A percentile compares a stretch with the other conserved stretches of the same genome.
phyloP scores from a whole-genome alignment of 92 coral and sea anemone genomes.

The Palythoa grandis region DNA sequence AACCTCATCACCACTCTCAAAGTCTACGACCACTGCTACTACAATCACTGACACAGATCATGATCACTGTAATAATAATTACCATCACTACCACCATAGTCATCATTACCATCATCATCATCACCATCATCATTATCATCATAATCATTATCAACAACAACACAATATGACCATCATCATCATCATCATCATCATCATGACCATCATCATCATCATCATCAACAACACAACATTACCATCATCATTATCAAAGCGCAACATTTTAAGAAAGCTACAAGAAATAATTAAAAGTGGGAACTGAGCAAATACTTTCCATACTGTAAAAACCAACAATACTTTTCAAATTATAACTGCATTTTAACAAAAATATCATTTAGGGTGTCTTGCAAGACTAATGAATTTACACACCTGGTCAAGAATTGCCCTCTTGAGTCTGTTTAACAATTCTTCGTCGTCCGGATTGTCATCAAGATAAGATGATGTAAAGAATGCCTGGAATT shows the following conservation, averaged over 20 bases:
- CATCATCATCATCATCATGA: neutral
- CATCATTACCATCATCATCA: neutral
- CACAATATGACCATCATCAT: neutral
- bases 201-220: neutral
- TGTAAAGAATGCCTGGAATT: constrained; percentile 78
- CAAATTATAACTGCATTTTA: too few species aligned
- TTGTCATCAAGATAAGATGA: constrained; percentile 76
- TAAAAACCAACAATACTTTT: too few species aligned
- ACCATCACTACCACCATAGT: neutral
- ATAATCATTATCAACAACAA: too few species aligned
- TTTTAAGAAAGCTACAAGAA: too few species aligned
- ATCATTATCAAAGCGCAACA: neutral
- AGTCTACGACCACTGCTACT: too few species aligned
- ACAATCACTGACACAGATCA: too few species aligned
- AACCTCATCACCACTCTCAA: neutral
- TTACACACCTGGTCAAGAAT: constrained; percentile 74
- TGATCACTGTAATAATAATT: too few species aligned
- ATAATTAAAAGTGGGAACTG: too few species aligned
- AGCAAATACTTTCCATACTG: too few species aligned
- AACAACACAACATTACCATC: neutral
- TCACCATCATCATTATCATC: neutral
- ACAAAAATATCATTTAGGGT: too few species aligned
- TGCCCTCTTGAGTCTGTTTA: constrained; percentile 69
- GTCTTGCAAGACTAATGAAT: neutral
- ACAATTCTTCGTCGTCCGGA: constrained; percentile 70